phyloP scores from a whole-genome alignment of 2,113 vertebrate species.

The Psilopsiagon aurifrons region DNA sequence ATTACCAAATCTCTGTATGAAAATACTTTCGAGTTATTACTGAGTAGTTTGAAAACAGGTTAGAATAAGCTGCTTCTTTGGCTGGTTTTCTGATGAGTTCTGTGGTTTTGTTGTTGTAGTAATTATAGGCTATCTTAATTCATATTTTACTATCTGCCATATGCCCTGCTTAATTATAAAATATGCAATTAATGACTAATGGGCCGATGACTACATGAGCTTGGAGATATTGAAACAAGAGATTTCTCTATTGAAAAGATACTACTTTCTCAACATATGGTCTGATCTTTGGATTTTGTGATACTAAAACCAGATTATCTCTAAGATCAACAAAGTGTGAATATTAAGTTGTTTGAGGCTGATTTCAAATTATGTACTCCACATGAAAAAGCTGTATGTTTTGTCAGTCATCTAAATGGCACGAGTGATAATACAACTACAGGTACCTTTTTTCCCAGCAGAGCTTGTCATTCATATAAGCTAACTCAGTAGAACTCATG shows the following conservation, averaged over 20 bases:
- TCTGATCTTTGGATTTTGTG: background rate
- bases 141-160: slow-evolving; percentile 4
- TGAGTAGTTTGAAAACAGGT: background rate
- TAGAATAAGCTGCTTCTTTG: background rate
- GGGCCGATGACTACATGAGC: background rate
- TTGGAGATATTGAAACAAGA: background rate
- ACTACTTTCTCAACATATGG: background rate
- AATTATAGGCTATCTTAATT: background rate
- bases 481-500: background rate
- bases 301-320: background rate
- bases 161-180: slow-evolving; percentile 29
- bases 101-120: background rate
- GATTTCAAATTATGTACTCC: background rate
- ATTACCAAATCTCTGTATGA: background rate
- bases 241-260: background rate
- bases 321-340: background rate
- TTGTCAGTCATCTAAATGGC: background rate
- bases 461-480: background rate
- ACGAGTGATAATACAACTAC: background rate
- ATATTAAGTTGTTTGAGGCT: background rate
- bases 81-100: background rate
- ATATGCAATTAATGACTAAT: slow-evolving; percentile 18
- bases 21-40: background rate
- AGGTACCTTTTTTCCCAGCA: background rate
- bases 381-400: background rate